Evolutionary conservation across 2,797 vertebrate genomes (phyloP).

Genomic region (Arremon aurantiirostris): DNA sequence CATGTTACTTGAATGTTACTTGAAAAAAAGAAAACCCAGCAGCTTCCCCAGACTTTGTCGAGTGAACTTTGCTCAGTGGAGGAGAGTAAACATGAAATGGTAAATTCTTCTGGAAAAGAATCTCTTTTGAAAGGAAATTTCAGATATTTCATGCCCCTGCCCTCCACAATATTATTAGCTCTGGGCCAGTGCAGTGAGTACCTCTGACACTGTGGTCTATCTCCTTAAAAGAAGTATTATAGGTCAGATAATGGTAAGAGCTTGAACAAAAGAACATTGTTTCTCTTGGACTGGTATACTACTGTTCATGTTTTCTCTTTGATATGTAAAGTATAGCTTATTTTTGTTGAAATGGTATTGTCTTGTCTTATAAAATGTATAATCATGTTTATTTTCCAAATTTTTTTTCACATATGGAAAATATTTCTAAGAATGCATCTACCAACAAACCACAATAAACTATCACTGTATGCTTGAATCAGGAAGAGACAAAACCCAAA

Average conservation of each 20-base stretch:
- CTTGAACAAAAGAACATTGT: background rate
- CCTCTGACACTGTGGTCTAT: background rate
- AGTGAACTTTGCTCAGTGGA: background rate
- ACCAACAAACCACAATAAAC: background rate
- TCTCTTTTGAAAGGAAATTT: background rate
- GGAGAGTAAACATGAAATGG: background rate
- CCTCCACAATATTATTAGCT: background rate
- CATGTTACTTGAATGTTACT: background rate
- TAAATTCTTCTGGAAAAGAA: background rate
- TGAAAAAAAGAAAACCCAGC: background rate
- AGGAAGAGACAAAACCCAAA: background rate
- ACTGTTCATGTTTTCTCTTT: background rate
- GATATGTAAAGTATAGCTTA: background rate
- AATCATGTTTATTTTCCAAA: background rate
- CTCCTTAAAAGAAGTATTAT: background rate
- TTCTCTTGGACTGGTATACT: background rate
- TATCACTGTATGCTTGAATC: background rate
- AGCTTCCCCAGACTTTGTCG: background rate
- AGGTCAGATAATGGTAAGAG: background rate
- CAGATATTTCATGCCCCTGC: background rate
- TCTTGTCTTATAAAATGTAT: background rate
- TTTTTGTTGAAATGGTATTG: background rate
- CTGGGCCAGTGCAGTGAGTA: background rate
- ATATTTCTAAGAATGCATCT: background rate
- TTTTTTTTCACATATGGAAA: background rate